phyloP scores from a whole-genome alignment of 2,888 invertebrate species.

The Ischnura elegans region DNA sequence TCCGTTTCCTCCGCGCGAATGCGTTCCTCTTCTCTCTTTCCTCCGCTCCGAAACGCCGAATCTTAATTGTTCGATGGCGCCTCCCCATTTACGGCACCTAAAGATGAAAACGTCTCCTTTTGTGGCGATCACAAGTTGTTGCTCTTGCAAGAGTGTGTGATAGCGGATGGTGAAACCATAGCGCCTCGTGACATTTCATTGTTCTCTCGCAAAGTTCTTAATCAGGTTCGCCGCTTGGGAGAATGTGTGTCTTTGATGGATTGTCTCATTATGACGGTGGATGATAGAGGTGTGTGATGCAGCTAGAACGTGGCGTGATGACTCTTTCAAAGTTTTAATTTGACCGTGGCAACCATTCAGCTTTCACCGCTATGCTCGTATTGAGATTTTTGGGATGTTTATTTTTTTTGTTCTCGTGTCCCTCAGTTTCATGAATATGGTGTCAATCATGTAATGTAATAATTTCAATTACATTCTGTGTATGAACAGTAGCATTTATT shows the following conservation, averaged over 20 bases:
- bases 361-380: not conserved
- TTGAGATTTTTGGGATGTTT: not conserved
- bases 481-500: too few relatives aligned
- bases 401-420: too few relatives aligned
- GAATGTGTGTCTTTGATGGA: constrained; percentile 20
- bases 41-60: constrained; percentile 32
- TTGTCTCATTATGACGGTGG: not conserved
- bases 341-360: not conserved
- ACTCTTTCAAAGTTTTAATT: not conserved
- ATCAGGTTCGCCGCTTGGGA: not conserved
- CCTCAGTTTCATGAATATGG: too few relatives aligned
- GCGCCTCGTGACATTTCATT: constrained; percentile 33
- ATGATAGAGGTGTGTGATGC: not conserved
- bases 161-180: constrained; percentile 56
- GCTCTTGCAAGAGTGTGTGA: constrained; percentile 26
- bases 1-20: not conserved
- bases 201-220: constrained; percentile 42
- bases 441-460: too few relatives aligned
- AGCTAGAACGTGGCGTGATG: not conserved
- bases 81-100: constrained; percentile 51
- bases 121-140: constrained; percentile 3
- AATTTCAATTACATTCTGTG: too few relatives aligned
- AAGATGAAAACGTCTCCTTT: constrained; percentile 35
- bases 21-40: not conserved
- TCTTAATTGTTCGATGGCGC: constrained; percentile 18